Base-by-base conservation (phyloP, 2,113 vertebrate species). In the Loxodonta africana region DNA sequence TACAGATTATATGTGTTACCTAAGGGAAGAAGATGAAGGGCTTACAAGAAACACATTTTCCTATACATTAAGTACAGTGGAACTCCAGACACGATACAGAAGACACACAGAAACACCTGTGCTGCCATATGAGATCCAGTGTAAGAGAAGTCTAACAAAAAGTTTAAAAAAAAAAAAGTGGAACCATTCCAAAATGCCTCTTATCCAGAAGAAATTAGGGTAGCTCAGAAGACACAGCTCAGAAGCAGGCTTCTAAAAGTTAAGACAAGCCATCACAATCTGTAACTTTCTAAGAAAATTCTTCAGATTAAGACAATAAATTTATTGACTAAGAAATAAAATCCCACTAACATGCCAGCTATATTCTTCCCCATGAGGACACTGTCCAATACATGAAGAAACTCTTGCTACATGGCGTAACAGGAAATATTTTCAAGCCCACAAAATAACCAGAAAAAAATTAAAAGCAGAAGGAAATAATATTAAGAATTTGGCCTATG, bases 41-140 rank as follows among this genome's bases (percentile, higher is more conserved):
- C 41, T 73, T 21, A 3, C 0, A 65, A 30, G 48, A 71, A 95
- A 12, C 6, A 0, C 25, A 62, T 92, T 88, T 90, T 62, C 74
- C 14, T 88, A 5, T 23, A 8, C 25, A 73, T 62, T 77, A 71
- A 85, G 14, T 62, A 57, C 8, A 14, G 14, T 2, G 0, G 30
- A 73, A 65, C 28, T 65, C 46, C 44, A 69, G 46, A 10, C 3
- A 23, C 69, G 99, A 98, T 99, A 95, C 99, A 99, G 94, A 99
- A 98, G 88, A 99, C 99, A 98, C 99, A 99, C 96, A 99, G 98
- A 98, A 99, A 99, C 98, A 99, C 99, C 81, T 99, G 99, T 82
- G 98, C 98, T 95, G 0, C 94, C 94, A 99, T 99, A 93, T 98
- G 99, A 65, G 99, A 99, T 96, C 98, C 99, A 83, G 98, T 99